Evolutionary conservation across 2,797 vertebrate genomes (phyloP), one percentile per base, ranked within the genome.

Genomic region (Anabas testudineus): DNA sequence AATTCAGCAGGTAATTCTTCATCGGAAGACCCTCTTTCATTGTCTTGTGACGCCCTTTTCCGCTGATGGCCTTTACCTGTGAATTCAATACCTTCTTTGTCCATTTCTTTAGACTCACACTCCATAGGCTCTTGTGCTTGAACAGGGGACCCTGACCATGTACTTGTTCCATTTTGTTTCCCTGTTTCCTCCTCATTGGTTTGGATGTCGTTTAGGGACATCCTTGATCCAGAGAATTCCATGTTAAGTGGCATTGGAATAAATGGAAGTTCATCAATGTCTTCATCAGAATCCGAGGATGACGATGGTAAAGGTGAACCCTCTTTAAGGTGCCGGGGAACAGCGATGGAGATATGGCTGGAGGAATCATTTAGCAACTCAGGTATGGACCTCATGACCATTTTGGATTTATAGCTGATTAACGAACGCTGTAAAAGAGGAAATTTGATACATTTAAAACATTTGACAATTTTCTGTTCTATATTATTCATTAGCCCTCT

Each of bases 351-450:
- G 67, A 97, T 95, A 68, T 97, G 96, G 84, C 94, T 97, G 14
- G 95, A 95, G 0, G 95, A 95, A 70, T 98, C 97, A 62, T 97
- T 95, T 64, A 99, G 89, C 71, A 99, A 87, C 83, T 99, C 97
- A 0, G 96, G 96, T 82, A 99, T 97, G 0, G 98, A 96, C 61
- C 97, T 95, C 92, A 98, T 94, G 67, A 97, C 95, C 96, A 99
- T 97, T 85, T 98, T 97, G 76, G 98, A 99, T 87, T 99, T 99
- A 88, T 98, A 99, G 92, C 94, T 97, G 92, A 99, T 97, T 65
- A 99, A 94, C 0, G 97, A 99, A 59, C 97, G 95, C 98, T 99
- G 70, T 52, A 82, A 91, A 78, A 59, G 7, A 19, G 7, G 3
- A 77, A 65, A 67, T 10, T 64, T 48, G 14, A 56, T 14, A 62